These are phyloP conservation scores for Hecatera dysodea DNA, from an alignment of 2,888 invertebrate genomes.

Conservation along the genomic window DNA sequence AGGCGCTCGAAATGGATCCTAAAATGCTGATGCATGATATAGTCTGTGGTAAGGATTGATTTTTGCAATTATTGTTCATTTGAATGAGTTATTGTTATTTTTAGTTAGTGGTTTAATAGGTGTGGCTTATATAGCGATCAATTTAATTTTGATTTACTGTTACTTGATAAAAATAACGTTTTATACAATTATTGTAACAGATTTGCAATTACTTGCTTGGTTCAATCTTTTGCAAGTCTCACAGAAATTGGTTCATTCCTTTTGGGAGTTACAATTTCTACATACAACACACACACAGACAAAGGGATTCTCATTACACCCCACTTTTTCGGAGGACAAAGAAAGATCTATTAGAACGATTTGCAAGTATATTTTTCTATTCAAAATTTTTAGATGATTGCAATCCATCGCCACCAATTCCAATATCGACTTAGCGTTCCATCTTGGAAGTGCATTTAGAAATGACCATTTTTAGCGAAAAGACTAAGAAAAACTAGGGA, in stretches of 20 bases:
- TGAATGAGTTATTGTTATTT: not conserved
- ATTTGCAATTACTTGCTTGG: too few relatives aligned
- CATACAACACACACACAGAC: not conserved
- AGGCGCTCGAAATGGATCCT: conserved; percentile 34
- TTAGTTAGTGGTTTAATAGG: conserved; percentile 1
- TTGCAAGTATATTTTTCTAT: too few relatives aligned
- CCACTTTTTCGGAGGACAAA: not conserved
- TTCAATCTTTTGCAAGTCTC: too few relatives aligned
- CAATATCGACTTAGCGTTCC: not conserved
- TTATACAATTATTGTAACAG: too few relatives aligned
- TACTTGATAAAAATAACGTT: not conserved
- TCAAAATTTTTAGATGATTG: too few relatives aligned
- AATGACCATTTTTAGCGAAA: not conserved
- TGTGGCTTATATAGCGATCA: conserved; percentile 10
- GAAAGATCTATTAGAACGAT: not conserved
- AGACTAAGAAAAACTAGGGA: too few relatives aligned
- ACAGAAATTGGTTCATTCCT: not conserved
- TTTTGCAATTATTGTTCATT: not conserved
- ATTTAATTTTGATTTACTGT: not conserved
- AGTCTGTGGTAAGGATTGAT: conserved; percentile 44
- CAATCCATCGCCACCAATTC: not conserved
- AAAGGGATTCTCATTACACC: not conserved
- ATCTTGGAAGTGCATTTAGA: not conserved
- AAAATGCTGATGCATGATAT: conserved; percentile 39
- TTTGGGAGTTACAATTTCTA: not conserved